Base-by-base conservation (phyloP, 1,140 invertebrate genomes). In the Zaprionus africanus region DNA sequence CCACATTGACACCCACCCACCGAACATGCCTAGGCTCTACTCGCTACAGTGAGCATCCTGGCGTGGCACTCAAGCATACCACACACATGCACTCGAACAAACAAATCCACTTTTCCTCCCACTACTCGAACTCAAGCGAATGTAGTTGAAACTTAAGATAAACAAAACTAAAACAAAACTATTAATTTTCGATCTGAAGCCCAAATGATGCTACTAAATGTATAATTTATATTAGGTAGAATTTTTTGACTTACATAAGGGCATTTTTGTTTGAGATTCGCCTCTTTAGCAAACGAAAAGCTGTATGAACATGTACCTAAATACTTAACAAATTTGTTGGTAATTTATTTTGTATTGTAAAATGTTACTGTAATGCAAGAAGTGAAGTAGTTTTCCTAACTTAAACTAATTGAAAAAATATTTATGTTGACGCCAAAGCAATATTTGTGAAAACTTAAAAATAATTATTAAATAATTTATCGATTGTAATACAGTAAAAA, bases 1-100 rank as follows among this genome's bases (percentile, higher is more conserved):
- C 34, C 41, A 68, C 51, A 43, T 36, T 74, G 64, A 74, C 51
- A 74, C 63, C 63, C 71, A 62, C 71, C 71, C 71, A 74, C 71
- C 71, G 71, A 74, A 38, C 19, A 19, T 53, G 57, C 13, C 36
- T 11, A 11, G 31, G 31, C 12, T n/a, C 41, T 28, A 31, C 31
- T 41, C 41, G 13, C 11, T 49, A n/a, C 31, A n/a, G 49, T 59
- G 58, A 17, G 51, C 51, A 53, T 5, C 36, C 13, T 38, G 12
- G 36, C 36, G 4, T 5, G 36, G 36, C 13, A 38, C 41, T 46
- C 41, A 17, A 46, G 17, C 7, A 46, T 46, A 46, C 41, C 41
- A 17, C 41, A 46, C 41, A 38, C 13, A 13, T 15, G 41, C n/a
- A 17, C n/a, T 46, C 41, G 41, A 46, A 46, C 41, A 7, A 46